These are phyloP conservation scores for Ariopsis seemanni DNA, from an alignment of 2,113 vertebrate species.

Conservation along the genomic window DNA sequence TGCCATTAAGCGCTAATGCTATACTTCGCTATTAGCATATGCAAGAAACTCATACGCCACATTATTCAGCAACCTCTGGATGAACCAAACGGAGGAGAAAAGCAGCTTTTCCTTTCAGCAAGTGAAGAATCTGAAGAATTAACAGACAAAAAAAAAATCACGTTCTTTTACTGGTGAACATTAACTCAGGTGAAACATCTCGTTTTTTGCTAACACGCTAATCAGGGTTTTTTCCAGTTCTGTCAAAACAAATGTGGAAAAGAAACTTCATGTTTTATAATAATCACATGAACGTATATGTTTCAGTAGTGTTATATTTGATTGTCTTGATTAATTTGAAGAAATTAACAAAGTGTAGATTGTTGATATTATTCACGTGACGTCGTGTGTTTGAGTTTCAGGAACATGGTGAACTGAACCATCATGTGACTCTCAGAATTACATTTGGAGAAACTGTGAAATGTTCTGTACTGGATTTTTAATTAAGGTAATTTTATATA, in stretches of 20 bases:
- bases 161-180: neutral
- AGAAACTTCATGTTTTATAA: neutral
- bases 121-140: neutral
- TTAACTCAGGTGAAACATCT: neutral
- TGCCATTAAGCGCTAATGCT: neutral
- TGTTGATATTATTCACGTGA: neutral
- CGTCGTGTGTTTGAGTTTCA: neutral
- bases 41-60: neutral
- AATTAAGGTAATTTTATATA: too few species aligned
- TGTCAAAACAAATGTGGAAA: neutral
- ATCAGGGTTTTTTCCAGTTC: neutral
- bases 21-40: slow-evolving; percentile 8
- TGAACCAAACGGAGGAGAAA: neutral
- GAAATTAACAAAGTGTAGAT: too few species aligned
- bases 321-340: too few species aligned
- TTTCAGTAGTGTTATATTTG: neutral
- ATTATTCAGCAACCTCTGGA: neutral
- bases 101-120: neutral
- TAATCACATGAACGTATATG: neutral
- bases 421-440: neutral
- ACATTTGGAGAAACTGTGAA: neutral
- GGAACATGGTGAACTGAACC: neutral
- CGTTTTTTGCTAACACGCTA: neutral
- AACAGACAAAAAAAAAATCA: too few species aligned
- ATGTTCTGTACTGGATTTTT: neutral